Evolutionary conservation across 2,888 invertebrate species (phyloP), one percentile per base, ranked within the genome.

Genomic region (Drosophila gaucha): DNA sequence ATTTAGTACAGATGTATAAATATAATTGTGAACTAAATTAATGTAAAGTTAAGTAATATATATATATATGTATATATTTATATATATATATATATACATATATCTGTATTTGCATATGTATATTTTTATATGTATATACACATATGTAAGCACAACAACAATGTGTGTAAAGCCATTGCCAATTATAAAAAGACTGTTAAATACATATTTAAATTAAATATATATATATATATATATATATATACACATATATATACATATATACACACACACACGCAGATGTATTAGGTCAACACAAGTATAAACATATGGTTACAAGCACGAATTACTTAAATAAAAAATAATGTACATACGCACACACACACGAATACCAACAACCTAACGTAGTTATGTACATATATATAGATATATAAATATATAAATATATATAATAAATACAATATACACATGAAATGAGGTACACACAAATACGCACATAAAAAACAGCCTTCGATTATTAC

Each of bases 121-220:
- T 44, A 36, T 44, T 30, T 41, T 50, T 57, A 57, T 16, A 28
- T 30, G 1, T 24, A 12, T 28, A 1, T 31, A 14, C n/a, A 1
- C 31, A 14, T 35, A 39, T 39, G 20, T 54, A 57, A 55, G 49
- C 39, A 38, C 30, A 67, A 62, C 30, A 67, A 63, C 63, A 72
- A 80, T 72, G 67, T 78, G 70, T 55, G 50, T 66, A 20, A 51
- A 80, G 79, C 59, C 75, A 87, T 87, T 85, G 86, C 83, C 76
- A 82, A 79, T 82, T 75, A 64, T 50, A 60, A 74, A 86, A 87
- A 83, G 83, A 83, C 83, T 83, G 83, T 73, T 82, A 65, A 74
- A 78, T 56, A 54, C 65, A 77, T 80, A 66, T 56, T 64, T 46
- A 28, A 63, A 68, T 28, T 28, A 22, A 28, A 24, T 56, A 58